Evolutionary conservation across 2,888 invertebrate genomes (phyloP), one percentile per base, ranked within the genome.

Genomic region (Steinernema carpocapsae): DNA sequence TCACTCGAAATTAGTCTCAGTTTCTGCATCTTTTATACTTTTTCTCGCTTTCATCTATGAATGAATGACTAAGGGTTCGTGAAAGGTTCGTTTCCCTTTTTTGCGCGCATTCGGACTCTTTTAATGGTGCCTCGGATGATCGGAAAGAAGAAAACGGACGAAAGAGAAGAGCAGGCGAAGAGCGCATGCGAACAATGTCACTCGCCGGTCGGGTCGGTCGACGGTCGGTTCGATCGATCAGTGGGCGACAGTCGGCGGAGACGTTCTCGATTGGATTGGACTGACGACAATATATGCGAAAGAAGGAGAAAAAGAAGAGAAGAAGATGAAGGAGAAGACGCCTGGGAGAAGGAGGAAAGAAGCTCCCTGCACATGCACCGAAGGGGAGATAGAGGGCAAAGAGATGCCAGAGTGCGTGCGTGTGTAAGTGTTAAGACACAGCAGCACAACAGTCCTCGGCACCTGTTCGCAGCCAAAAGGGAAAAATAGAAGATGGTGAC

Each of bases 111-210:
- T 32, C 64, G 64, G 64, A 64, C 64, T 64, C 64, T 64, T 64
- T 64, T 64, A 32, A 29, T 64, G 64, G 32, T 32, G 64, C 64
- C 32, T 64, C 32, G 64, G 64, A 52, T 10, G 43, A 19, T 26
- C 56, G 56, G 24, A 56, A 19, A 37, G 37, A 32, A 32, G 32
- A 29, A 64, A 26, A 64, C 64, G 17, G 26, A 64, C 22, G 64
- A 64, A 64, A 64, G 64, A 64, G 64, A 64, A 64, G 64, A 26
- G 64, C 64, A 64, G 64, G 32, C 64, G 64, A 17, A 64, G 32
- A 64, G 64, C 64, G 64, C 64, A 64, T 64, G 64, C 64, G 64
- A 64, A 64, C 64, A 64, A 26, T 64, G 64, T 64, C 64, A 64
- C 64, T 37, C 64, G 32, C n/a, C 64, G 64, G 64, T 64, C 64